Percentiles rank a stretch among this genome's conserved stretches.
Evolutionary conservation across 2,888 invertebrate genomes (phyloP).

Genomic region (Corbicula japonica): DNA sequence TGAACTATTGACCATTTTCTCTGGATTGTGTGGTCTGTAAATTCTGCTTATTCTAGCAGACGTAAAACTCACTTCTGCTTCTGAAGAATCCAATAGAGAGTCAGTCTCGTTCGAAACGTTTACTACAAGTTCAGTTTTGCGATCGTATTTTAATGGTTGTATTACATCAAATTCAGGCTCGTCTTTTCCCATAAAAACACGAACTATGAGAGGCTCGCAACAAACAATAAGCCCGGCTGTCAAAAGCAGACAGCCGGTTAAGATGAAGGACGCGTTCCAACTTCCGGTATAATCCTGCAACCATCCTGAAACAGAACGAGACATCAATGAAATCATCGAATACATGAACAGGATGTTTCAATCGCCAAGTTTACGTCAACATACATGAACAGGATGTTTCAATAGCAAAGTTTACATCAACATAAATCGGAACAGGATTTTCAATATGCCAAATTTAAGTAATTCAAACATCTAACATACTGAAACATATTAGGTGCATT

Average conservation of each 20-base stretch:
- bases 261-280: conserved; percentile 60
- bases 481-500: no score
- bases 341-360: no score
- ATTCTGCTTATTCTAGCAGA: conserved; percentile 60
- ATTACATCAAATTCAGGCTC: no score
- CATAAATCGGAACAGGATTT: no score
- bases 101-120: conserved; percentile 36
- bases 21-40: conserved; percentile 43
- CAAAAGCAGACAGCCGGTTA: conserved; percentile 54
- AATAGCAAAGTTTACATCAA: no score
- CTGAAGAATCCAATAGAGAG: conserved; percentile 43
- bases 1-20: not conserved
- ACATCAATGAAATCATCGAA: no score
- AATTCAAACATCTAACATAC: no score
- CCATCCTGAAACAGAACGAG: conserved; percentile 52
- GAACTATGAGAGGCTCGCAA: conserved; percentile 41
- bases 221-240: conserved; percentile 24
- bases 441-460: no score
- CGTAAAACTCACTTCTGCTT: conserved; percentile 47
- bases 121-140: no score
- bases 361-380: no score
- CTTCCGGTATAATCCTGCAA: conserved; percentile 53
- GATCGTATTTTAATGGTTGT: no score
- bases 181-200: not conserved
- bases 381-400: no score